These are phyloP conservation scores for Leuciscus idus DNA, from an alignment of 2,113 vertebrate genomes.

Conservation along the genomic window DNA sequence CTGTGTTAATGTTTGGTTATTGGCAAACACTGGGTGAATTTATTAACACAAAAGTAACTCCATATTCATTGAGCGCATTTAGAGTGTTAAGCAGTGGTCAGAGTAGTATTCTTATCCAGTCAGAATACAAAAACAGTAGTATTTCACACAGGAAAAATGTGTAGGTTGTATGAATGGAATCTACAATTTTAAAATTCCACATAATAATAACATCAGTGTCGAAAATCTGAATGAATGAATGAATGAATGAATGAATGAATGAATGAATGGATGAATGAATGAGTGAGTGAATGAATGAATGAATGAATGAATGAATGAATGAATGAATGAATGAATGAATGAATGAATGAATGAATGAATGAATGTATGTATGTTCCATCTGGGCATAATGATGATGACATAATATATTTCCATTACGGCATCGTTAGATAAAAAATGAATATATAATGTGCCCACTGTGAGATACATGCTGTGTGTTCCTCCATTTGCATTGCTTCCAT, in stretches of 20 bases:
- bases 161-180: neutral
- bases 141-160: neutral
- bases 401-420: neutral
- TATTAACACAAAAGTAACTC: neutral
- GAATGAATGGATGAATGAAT: no score
- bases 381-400: neutral
- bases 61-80: neutral
- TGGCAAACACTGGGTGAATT: neutral
- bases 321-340: no score
- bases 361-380: neutral
- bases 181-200: neutral
- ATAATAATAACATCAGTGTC: neutral
- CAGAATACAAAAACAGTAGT: neutral
- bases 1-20: neutral
- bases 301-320: no score
- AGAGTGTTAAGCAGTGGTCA: neutral
- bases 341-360: no score
- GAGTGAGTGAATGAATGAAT: no score
- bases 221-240: no score
- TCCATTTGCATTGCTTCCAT: conserved; percentile 14
- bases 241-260: no score
- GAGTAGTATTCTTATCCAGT: neutral
- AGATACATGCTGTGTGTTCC: neutral
- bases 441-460: neutral
- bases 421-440: neutral